Evolutionary conservation across 2,113 vertebrate species (phyloP), one percentile per base, ranked within the genome.

Genomic region (Aspidoscelis tigris): DNA sequence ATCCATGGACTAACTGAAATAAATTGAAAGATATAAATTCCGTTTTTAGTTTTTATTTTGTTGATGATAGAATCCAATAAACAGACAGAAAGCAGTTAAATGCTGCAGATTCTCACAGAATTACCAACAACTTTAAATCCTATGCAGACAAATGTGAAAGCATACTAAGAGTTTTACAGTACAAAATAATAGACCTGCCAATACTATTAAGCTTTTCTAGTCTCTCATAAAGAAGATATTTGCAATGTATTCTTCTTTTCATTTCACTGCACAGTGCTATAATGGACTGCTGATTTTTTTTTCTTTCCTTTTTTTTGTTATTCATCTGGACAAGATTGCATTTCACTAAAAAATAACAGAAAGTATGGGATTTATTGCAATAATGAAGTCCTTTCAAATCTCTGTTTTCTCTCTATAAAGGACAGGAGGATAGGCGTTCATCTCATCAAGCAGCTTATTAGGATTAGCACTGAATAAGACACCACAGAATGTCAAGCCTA

Each of bases 391-490:
- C 93, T 93, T 95, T 95, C 87, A 94, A 94, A 94, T 95, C 94
- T 94, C 93, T 93, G 86, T 91, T 94, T 92, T 93, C 94, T 93
- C 91, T 94, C 92, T 90, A 85, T 91, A 94, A 95, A 96, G 95
- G 92, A 95, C 90, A 93, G 92, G 91, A 94, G 92, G 93, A 93
- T 93, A 94, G 93, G 93, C 92, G 91, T 92, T 95, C 93, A 91
- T 96, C 95, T 95, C 95, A 95, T 91, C 91, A 93, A 93, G 94
- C 94, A 95, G 95, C 95, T 96, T 96, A 96, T 96, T 95, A 96
- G 96, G 95, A 96, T 96, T 96, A 96, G 95, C 93, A 89, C 92
- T 96, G 96, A 97, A 94, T 96, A 96, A 95, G 95, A 96, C 94
- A 94, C 92, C 95, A 93, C 89, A 79, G 96, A 96, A 95, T 96